A percentile compares a stretch with the other conserved stretches of the same genome.
Conservation (phyloP, 2,888 invertebrate genomes). For the Pogonocherus hispidulus region DNA sequence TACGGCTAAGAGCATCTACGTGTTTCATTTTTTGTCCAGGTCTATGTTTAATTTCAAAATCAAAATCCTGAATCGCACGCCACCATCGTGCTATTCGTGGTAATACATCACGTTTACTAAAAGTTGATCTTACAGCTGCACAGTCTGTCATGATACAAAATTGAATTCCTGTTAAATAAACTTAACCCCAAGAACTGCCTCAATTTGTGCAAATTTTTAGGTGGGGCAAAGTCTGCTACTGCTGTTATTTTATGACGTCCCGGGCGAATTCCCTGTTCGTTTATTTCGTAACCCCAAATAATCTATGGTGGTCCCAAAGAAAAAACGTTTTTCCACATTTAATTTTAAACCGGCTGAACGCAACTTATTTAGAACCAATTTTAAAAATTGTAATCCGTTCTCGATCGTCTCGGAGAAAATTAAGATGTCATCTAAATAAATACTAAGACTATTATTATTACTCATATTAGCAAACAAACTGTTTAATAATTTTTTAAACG, state of each 20-base stretch:
- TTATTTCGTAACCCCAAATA: too few species aligned
- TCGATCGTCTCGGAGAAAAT: too few species aligned
- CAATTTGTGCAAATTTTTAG: conserved; percentile 45
- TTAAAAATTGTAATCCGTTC: too few species aligned
- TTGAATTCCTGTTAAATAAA: conserved; percentile 43
- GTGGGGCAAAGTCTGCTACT: conserved; percentile 48
- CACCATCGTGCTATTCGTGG: background rate
- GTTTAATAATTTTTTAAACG: conserved; percentile 61
- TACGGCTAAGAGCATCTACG: conserved; percentile 49
- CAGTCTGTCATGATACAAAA: conserved; percentile 49
- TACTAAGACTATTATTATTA: conserved; percentile 50
- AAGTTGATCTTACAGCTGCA: conserved; percentile 38
- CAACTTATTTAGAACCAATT: too few species aligned
- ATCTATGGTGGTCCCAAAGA: too few species aligned
- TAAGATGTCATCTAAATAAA: conserved; percentile 56
- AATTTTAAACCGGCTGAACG: too few species aligned
- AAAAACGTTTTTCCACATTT: too few species aligned
- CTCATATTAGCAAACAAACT: conserved; percentile 54
- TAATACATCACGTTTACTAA: background rate
- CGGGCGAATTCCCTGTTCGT: too few species aligned
- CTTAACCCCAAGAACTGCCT: conserved; percentile 51
- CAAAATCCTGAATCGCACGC: background rate
- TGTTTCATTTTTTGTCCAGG: conserved; percentile 42
- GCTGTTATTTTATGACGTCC: background rate
- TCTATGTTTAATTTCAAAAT: background rate